Evolutionary conservation across 1,140 invertebrate species (phyloP).

Genomic region (Choristoneura fumiferana): DNA sequence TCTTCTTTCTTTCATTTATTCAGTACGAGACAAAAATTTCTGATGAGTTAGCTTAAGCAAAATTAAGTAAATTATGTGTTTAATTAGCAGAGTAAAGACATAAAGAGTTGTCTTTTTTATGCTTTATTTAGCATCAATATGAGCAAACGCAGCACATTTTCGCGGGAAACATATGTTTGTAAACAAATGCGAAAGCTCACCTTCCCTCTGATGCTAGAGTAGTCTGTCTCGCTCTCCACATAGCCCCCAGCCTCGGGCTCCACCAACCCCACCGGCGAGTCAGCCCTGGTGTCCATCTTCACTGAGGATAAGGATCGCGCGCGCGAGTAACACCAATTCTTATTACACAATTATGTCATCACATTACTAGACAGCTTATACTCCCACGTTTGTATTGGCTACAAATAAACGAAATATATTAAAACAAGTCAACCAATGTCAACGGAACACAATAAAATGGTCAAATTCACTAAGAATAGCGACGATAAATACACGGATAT

Average conservation of each 20-base stretch:
- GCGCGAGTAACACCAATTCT: conserved; percentile 22
- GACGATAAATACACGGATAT: conserved; percentile 3
- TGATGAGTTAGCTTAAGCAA: too few species aligned
- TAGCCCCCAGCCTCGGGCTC: conserved; percentile 43
- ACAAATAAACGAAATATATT: neutral
- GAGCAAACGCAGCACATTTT: conserved; percentile 16
- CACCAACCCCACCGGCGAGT: conserved; percentile 50
- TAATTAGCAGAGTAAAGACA: too few species aligned
- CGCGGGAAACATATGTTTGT: conserved; percentile 34
- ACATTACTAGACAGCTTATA: conserved; percentile 24
- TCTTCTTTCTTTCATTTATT: too few species aligned
- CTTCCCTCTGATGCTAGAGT: conserved; percentile 77
- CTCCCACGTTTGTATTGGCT: conserved; percentile 9
- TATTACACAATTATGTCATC: conserved; percentile 64
- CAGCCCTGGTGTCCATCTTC: conserved; percentile 54
- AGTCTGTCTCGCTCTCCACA: conserved; percentile 60
- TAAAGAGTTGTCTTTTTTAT: too few species aligned
- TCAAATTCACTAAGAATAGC: neutral
- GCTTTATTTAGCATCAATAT: too few species aligned
- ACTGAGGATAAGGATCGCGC: neutral
- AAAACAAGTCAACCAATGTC: neutral
- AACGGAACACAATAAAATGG: conserved; percentile 5
- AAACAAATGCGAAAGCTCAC: conserved; percentile 40
- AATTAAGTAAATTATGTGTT: too few species aligned
- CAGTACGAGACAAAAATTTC: too few species aligned